phyloP scores from a whole-genome alignment of 2,113 vertebrate genomes.

The Apodemus sylvaticus region DNA sequence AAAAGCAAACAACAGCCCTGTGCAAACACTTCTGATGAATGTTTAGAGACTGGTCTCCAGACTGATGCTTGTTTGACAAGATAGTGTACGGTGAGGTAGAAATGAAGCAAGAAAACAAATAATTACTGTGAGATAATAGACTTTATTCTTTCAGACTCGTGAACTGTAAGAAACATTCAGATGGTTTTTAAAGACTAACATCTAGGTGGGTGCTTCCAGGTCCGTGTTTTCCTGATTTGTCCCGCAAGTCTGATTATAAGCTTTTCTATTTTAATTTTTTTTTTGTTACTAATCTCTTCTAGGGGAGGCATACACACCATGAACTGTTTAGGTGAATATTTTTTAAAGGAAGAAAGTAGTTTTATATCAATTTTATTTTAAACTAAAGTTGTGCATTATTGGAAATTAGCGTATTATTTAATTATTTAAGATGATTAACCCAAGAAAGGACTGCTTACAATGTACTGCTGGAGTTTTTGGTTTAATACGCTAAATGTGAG shows the following conservation, averaged over 20 bases:
- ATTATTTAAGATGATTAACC: slow-evolving; percentile 23
- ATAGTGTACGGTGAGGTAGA: slow-evolving; percentile 37
- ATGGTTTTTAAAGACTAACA: slow-evolving; percentile 7
- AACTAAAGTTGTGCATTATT: slow-evolving; percentile 22
- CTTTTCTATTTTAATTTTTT: neutral
- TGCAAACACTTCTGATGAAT: slow-evolving; percentile 60
- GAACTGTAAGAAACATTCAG: neutral
- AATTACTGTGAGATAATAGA: slow-evolving; percentile 36
- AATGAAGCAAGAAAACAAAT: slow-evolving; percentile 56
- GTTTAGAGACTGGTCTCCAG: slow-evolving; percentile 62
- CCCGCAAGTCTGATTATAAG: neutral
- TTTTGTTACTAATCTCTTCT: neutral
- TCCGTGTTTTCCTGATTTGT: slow-evolving; percentile 19
- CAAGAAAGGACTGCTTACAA: neutral
- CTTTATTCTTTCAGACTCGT: slow-evolving; percentile 35
- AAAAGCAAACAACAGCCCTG: slow-evolving; percentile 61
- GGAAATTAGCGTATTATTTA: neutral
- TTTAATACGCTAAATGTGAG: slow-evolving; percentile 34
- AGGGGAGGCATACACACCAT: neutral
- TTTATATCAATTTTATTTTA: slow-evolving; percentile 26
- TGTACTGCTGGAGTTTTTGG: neutral
- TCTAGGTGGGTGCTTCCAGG: neutral
- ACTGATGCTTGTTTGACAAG: slow-evolving; percentile 56
- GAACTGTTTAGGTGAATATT: neutral
- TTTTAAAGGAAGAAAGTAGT: neutral